A percentile compares a stretch with the other conserved stretches of the same genome.
Evolutionary conservation across 2,888 invertebrate species (phyloP).

Genomic region (Lapara coniferarum): DNA sequence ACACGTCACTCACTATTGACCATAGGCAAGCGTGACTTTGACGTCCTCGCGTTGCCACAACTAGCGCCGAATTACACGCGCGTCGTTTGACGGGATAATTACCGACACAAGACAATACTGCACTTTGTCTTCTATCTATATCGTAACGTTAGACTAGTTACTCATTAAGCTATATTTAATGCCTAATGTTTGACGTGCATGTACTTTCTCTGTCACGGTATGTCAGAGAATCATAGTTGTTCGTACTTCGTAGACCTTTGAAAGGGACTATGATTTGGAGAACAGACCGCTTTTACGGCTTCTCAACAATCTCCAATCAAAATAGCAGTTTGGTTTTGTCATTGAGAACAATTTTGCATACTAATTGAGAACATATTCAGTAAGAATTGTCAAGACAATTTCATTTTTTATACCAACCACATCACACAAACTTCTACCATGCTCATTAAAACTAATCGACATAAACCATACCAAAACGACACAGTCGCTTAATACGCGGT

Average conservation of each 20-base stretch:
- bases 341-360: no score
- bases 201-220: no score
- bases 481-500: conserved; percentile 26
- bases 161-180: no score
- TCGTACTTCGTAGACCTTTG: no score
- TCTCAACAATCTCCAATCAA: no score
- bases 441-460: neutral
- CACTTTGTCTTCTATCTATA: neutral
- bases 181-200: no score
- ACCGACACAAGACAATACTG: neutral
- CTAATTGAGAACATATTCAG: no score
- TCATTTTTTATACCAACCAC: neutral
- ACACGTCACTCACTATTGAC: conserved; percentile 54
- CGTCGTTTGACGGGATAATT: conserved; percentile 22
- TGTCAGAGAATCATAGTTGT: no score
- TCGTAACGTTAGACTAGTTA: neutral
- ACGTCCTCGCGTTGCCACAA: conserved; percentile 58
- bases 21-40: conserved; percentile 56
- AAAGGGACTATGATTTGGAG: no score
- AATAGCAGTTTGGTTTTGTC: no score
- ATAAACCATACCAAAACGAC: conserved; percentile 21
- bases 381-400: no score
- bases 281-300: no score
- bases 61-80: conserved; percentile 23
- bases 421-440: neutral